Evolutionary conservation across 2,888 invertebrate species (phyloP).

Genomic region (Aleiodes leptofemur): DNA sequence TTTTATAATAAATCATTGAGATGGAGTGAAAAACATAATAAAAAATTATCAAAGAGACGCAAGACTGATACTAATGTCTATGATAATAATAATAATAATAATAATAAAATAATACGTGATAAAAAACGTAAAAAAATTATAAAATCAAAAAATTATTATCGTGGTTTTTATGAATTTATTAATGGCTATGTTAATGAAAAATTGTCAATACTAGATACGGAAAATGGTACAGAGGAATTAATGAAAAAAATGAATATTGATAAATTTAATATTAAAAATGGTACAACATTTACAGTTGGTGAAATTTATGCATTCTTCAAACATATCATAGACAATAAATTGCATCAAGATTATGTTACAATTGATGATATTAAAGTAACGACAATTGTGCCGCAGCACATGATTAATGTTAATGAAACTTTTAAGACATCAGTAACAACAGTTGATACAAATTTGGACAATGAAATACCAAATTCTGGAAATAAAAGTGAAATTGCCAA

Average conservation of each 20-base stretch:
- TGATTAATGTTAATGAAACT: conserved; percentile 2
- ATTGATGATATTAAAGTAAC: conserved; percentile 45
- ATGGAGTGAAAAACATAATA: conserved; percentile 71
- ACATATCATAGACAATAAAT: conserved; percentile 74
- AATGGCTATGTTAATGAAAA: conserved; percentile 71
- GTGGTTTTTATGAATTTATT: conserved; percentile 73
- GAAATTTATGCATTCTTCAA: conserved; percentile 74
- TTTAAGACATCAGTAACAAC: conserved; percentile 49
- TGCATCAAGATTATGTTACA: conserved; percentile 58
- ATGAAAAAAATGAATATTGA: conserved; percentile 70
- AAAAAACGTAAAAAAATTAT: conserved; percentile 68
- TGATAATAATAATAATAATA: conserved; percentile 15
- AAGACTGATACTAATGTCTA: conserved; percentile 46
- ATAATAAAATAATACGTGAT: conserved; percentile 46
- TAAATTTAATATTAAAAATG: conserved; percentile 69
- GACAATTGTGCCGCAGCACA: neutral
- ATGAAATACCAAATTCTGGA: conserved; percentile 68
- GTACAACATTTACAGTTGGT: conserved; percentile 70
- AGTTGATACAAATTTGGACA: conserved; percentile 59
- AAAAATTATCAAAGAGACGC: conserved; percentile 65
- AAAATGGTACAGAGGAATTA: conserved; percentile 69
- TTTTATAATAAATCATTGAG: conserved; percentile 72
- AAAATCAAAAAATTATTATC: conserved; percentile 67
- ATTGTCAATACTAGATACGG: conserved; percentile 64
- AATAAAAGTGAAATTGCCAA: conserved; percentile 62